Conservation (phyloP, 2,888 invertebrate genomes). For the Colostygia pectinataria region DNA sequence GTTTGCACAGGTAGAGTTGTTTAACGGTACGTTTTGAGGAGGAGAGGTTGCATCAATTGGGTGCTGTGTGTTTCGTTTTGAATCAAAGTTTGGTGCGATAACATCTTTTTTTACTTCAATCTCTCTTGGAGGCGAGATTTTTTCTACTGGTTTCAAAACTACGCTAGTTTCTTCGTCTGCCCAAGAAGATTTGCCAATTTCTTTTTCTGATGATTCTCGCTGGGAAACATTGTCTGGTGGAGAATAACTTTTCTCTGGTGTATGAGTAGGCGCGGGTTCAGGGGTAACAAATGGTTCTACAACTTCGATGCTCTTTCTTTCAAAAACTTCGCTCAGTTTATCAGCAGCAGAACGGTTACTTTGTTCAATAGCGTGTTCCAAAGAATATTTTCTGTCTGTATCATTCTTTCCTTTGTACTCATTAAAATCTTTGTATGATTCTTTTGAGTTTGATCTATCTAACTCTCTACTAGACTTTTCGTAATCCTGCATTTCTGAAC, state of each 20-base stretch:
- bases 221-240: slow-evolving; percentile 64
- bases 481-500: slow-evolving; percentile 79
- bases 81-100: slow-evolving; percentile 32
- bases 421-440: slow-evolving; percentile 77
- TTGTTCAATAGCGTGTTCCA: slow-evolving; percentile 61
- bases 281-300: slow-evolving; percentile 59
- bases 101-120: slow-evolving; percentile 34
- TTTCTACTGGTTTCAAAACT: slow-evolving; percentile 47
- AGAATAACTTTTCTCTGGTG: slow-evolving; percentile 76
- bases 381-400: slow-evolving; percentile 66
- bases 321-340: slow-evolving; percentile 76
- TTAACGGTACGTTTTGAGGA: slow-evolving; percentile 30
- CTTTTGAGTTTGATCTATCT: slow-evolving; percentile 76
- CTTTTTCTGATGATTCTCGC: slow-evolving; percentile 76
- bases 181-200: slow-evolving; percentile 73
- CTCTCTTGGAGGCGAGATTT: slow-evolving; percentile 46
- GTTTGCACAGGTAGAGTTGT: slow-evolving; percentile 35
- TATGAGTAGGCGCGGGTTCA: slow-evolving; percentile 63
- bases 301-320: slow-evolving; percentile 72
- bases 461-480: slow-evolving; percentile 69
- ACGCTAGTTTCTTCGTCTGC: slow-evolving; percentile 71
- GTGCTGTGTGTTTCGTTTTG: slow-evolving; percentile 36
- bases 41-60: slow-evolving; percentile 24
- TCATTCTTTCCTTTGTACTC: slow-evolving; percentile 80
- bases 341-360: slow-evolving; percentile 74